phyloP scores from a whole-genome alignment of 2,888 invertebrate species.

The Drosophila greeni region DNA sequence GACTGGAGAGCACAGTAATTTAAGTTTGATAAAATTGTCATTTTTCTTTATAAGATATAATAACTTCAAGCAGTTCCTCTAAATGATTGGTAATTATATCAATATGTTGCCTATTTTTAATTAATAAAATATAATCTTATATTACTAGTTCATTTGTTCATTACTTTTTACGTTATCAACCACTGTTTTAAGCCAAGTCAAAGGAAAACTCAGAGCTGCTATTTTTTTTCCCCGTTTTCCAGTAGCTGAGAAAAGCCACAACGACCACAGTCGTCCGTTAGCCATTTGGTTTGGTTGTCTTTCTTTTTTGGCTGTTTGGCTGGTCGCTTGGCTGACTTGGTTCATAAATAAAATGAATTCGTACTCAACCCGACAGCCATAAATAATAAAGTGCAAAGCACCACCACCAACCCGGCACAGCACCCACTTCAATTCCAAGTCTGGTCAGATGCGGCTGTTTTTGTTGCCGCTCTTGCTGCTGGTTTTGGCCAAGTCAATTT shows the following conservation, averaged over 20 bases:
- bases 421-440: conserved; percentile 49
- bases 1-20: neutral
- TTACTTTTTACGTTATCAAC: neutral
- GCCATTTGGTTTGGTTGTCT: conserved; percentile 45
- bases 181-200: conserved; percentile 13
- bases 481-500: conserved; percentile 58
- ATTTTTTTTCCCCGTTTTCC: conserved; percentile 19
- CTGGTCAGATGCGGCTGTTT: conserved; percentile 45
- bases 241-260: conserved; percentile 24
- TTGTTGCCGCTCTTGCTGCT: conserved; percentile 28
- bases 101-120: neutral
- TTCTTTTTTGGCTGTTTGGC: conserved; percentile 42
- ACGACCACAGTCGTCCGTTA: conserved; percentile 52
- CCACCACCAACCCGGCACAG: conserved; percentile 12
- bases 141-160: neutral
- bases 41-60: neutral
- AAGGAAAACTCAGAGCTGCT: conserved; percentile 4
- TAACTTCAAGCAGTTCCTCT: neutral
- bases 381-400: conserved; percentile 69
- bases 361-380: conserved; percentile 68
- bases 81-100: neutral
- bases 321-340: conserved; percentile 60
- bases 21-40: neutral
- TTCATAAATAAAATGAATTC: conserved; percentile 71
- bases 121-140: neutral